phyloP scores from a whole-genome alignment of 2,113 vertebrate genomes.

The Hippocampus guttulatus region DNA sequence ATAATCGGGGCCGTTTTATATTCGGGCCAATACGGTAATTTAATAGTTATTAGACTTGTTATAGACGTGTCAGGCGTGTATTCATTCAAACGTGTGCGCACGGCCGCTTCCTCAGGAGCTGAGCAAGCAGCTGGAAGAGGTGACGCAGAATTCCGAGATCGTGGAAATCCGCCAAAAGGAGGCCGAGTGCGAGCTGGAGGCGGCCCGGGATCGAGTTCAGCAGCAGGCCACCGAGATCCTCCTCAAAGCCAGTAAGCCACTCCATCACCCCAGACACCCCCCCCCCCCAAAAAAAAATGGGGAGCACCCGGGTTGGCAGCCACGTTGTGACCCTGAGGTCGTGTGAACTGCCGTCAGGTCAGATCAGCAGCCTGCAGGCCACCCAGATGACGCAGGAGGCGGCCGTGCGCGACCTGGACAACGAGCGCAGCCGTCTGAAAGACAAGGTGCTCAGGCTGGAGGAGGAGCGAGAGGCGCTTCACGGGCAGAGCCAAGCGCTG shows the following conservation, averaged over 20 bases:
- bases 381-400: slow-evolving; percentile 97
- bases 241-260: slow-evolving; percentile 92
- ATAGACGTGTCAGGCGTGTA: too few species aligned
- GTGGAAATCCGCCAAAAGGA: slow-evolving; percentile 93
- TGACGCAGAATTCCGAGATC: slow-evolving; percentile 90
- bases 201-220: slow-evolving; percentile 87
- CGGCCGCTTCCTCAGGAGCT: slow-evolving; percentile 73
- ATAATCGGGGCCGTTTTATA: too few species aligned
- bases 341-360: slow-evolving; percentile 70
- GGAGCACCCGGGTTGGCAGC: background rate
- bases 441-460: slow-evolving; percentile 89
- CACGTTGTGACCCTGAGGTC: background rate
- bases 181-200: slow-evolving; percentile 91
- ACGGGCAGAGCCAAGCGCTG: slow-evolving; percentile 84
- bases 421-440: slow-evolving; percentile 88
- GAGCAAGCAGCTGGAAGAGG: slow-evolving; percentile 91
- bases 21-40: too few species aligned
- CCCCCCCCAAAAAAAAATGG: too few species aligned
- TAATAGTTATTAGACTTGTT: too few species aligned
- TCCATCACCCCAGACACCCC: too few species aligned
- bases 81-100: background rate
- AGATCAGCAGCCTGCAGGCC: slow-evolving; percentile 96
- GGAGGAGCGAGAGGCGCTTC: slow-evolving; percentile 85
- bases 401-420: slow-evolving; percentile 94
- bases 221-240: slow-evolving; percentile 95